Percentiles rank a stretch among this genome's conserved stretches.
Evolutionary conservation across 2,113 vertebrate genomes (phyloP).

Genomic region (Gadus chalcogrammus): DNA sequence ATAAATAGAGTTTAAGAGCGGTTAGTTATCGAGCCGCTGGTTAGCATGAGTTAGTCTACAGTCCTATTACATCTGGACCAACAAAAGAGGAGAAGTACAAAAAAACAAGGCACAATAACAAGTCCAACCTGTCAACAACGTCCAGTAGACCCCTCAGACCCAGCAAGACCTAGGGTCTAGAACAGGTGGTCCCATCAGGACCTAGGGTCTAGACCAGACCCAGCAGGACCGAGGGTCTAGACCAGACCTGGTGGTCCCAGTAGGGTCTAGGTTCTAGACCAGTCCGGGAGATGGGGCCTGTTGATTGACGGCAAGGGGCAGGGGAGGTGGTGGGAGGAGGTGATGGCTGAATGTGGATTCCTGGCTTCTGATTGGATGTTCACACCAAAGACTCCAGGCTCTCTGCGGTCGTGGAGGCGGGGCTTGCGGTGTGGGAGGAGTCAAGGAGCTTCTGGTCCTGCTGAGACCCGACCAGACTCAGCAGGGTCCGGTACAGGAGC

Average conservation of each 20-base stretch:
- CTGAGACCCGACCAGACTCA: slow-evolving; percentile 87
- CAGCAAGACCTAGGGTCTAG: too few species aligned
- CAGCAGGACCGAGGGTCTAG: too few species aligned
- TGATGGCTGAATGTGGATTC: too few species aligned
- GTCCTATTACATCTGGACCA: slow-evolving; percentile 52
- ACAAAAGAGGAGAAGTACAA: neutral
- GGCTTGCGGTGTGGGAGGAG: slow-evolving; percentile 83
- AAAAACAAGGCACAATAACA: neutral
- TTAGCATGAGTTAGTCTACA: slow-evolving; percentile 72
- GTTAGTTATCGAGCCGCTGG: slow-evolving; percentile 70
- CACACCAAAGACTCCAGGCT: slow-evolving; percentile 94
- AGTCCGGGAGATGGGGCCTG: too few species aligned
- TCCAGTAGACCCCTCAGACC: too few species aligned
- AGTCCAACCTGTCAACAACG: too few species aligned
- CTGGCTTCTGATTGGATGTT: slow-evolving; percentile 17
- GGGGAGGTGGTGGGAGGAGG: too few species aligned
- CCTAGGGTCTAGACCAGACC: too few species aligned
- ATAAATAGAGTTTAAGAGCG: slow-evolving; percentile 73
- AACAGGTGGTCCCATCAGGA: too few species aligned
- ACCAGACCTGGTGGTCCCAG: too few species aligned
- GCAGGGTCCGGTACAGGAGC: slow-evolving; percentile 93
- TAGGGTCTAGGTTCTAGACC: too few species aligned
- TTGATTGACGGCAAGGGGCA: too few species aligned
- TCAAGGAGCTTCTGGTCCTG: slow-evolving; percentile 81
- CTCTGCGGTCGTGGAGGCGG: slow-evolving; percentile 76